Base-by-base conservation (phyloP, 37 sponge, comb jelly and placozoan genomes). In the Lycopodina hypogea region DNA sequence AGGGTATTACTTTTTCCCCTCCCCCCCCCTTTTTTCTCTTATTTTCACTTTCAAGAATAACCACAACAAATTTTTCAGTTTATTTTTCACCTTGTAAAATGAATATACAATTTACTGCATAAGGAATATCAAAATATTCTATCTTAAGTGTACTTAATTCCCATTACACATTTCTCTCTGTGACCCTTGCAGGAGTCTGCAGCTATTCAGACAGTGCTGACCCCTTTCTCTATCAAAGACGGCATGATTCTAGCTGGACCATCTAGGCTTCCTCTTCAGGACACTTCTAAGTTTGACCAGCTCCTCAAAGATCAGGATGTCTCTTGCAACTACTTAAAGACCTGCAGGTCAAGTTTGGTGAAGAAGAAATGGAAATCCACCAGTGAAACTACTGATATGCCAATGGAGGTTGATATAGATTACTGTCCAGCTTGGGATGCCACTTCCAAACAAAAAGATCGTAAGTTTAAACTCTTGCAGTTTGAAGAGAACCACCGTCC, bases 401-500 rank as follows among this genome's bases (percentile, higher is more conserved):
- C 18, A 6, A 9, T 48, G 33, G 76, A 76, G 38, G 68, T 78
- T 35, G 57, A 56, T 21, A 39, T 40, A 56, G 30, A 39, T 18
- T 45, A 15, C 18, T 21, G 42, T 23, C 29, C 9, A 45, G 50
- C 38, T 36, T 68, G 38, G 38, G 21, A 21, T 35, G 68, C 6
- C 32, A 30, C 53, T 23, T 33, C 33, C 14, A 52, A 73, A 24
- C 1, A 73, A 4, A 8, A 22, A 17, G 24, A 15, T 42, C 38
- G 30, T 0, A 69, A 61, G 56, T 69, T 76, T 69, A 99, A 99
- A 74, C 74, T 96, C 39, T 79, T 99, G 0, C 96, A 96, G 85
- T 99, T 96, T 74, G 83, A 88, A 50, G 90, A 88, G 55, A 99
- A 95, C 81, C 57, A 87, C 58, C 84, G 99, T 12, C 99, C 99